Conservation (phyloP, 2,888 invertebrate genomes). For the Archips crataeganus region DNA sequence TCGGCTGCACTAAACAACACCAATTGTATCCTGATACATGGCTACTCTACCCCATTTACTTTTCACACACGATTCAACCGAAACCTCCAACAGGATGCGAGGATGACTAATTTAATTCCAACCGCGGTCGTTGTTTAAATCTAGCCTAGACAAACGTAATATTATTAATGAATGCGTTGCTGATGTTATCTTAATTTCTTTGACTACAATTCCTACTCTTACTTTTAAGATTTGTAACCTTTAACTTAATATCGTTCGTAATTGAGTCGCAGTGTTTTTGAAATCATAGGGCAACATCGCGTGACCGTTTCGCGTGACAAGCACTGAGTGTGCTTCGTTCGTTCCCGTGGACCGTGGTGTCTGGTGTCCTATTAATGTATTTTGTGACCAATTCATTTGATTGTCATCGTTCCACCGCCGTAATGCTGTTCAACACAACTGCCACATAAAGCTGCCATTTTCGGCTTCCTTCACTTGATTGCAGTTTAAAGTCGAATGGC, state of each 20-base stretch:
- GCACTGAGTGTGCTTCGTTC: constrained; percentile 57
- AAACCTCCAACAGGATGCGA: constrained; percentile 44
- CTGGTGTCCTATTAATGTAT: constrained; percentile 68
- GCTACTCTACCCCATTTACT: constrained; percentile 12
- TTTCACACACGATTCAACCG: constrained; percentile 8
- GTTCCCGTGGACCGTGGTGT: constrained; percentile 62
- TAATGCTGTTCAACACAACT: constrained; percentile 42
- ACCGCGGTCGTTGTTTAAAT: constrained; percentile 35
- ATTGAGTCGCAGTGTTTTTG: constrained; percentile 52
- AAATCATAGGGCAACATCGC: constrained; percentile 70
- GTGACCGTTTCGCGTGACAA: constrained; percentile 77
- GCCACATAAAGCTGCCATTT: constrained; percentile 51
- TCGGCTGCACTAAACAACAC: constrained; percentile 72
- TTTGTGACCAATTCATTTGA: constrained; percentile 66
- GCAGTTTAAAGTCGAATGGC: constrained; percentile 43
- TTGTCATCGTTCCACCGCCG: constrained; percentile 52
- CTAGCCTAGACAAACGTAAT: constrained; percentile 9
- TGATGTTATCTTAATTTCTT: neutral
- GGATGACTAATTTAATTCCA: constrained; percentile 44
- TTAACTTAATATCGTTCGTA: constrained; percentile 62
- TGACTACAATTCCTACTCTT: neutral
- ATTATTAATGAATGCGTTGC: neutral
- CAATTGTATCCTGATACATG: constrained; percentile 45
- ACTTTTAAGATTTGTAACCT: constrained; percentile 13
- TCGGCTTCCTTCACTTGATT: constrained; percentile 49